Base-by-base conservation (phyloP, 2,797 vertebrate genomes). In the Emydoidea blandingii region DNA sequence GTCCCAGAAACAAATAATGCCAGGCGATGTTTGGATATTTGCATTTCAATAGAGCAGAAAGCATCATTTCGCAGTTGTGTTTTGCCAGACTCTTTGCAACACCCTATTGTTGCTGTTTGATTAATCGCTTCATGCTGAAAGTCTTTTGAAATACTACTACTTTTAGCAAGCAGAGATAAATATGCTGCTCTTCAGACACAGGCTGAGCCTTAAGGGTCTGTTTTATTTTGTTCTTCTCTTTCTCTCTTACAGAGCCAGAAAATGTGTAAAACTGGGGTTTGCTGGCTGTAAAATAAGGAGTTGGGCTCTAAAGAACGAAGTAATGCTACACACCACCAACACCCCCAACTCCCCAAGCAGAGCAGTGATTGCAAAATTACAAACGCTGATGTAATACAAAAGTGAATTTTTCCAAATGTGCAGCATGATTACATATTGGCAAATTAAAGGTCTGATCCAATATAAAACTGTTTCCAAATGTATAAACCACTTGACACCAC, bases 61-160 rank as follows among this genome's bases (percentile, higher is more conserved):
- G 89, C 91, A 85, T 79, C 56, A 49, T 95, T 96, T 92, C 95
- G 95, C 94, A 87, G 62, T 81, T 84, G 78, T 44, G 90, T 86
- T 90, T 94, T 96, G 91, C 81, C 91, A 94, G 96, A 86, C 91
- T 91, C 95, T 94, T 94, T 78, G 79, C 83, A 97, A 88, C 87
- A 96, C 83, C 88, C 83, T 94, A 82, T 94, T 97, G 90, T 92
- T 95, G 96, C 89, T 91, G 57, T 92, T 94, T 97, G 97, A 98
- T 92, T 96, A 97, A 98, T 97, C 90, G 85, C 91, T 96, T 96
- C 93, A 90, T 89, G 92, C 91, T 95, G 68, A 44, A 62, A 93
- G 83, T 14, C 92, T 87, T 96, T 96, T 83, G 96, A 96, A 97
- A 90, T 74, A 79, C 87, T 93, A 85, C 89, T 95, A 4, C 91